phyloP scores from a whole-genome alignment of 2,113 vertebrate species.

The Hystrix brachyura region DNA sequence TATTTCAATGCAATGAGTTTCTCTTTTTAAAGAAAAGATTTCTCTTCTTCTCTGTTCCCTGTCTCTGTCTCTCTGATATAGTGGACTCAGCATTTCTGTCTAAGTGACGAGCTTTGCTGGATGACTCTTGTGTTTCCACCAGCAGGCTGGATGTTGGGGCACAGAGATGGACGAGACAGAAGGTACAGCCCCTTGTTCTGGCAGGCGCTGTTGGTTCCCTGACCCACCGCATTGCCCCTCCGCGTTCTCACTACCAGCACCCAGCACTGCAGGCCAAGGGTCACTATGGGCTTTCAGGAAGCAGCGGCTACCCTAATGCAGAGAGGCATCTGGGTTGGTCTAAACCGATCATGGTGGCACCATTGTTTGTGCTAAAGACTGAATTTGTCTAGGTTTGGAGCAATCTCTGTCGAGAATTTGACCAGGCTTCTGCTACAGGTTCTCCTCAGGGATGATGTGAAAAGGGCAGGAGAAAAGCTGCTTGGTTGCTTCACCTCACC shows the following conservation, averaged over 20 bases:
- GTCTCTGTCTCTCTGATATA: not conserved
- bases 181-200: rapidly evolving
- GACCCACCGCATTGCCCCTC: rapidly evolving
- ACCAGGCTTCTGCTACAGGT: too few species aligned
- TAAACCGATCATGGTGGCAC: too few species aligned
- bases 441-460: not conserved
- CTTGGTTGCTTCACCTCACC: not conserved
- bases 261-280: too few species aligned
- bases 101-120: not conserved
- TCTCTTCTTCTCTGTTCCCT: not conserved
- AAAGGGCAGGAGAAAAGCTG: too few species aligned
- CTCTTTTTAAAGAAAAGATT: not conserved
- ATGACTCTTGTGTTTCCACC: rapidly evolving
- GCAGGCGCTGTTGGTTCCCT: not conserved
- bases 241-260: not conserved
- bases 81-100: not conserved
- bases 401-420: not conserved
- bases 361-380: too few species aligned
- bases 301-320: not conserved
- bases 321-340: not conserved
- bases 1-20: not conserved
- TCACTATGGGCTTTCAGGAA: not conserved
- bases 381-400: not conserved
- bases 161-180: not conserved
- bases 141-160: too few species aligned